These are phyloP conservation scores for Cremastinae sp. DNA, from an alignment of 2,888 invertebrate genomes.

Conservation along the genomic window DNA sequence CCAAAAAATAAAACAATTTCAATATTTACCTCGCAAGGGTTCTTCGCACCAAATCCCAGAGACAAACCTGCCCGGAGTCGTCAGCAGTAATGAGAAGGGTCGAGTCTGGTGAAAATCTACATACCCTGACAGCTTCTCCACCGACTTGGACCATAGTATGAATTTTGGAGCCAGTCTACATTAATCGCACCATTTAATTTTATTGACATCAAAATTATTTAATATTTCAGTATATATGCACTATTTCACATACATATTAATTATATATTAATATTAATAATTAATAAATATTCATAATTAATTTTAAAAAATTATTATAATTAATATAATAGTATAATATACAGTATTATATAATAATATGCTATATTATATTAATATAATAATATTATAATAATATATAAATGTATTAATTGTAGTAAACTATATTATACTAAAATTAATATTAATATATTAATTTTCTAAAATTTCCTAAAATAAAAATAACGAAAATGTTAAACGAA, in stretches of 20 bases:
- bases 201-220: neutral
- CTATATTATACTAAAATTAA: too few relatives aligned
- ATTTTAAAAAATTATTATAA: too few relatives aligned
- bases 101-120: conserved; percentile 86
- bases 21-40: conserved; percentile 83
- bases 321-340: too few relatives aligned
- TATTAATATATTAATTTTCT: too few relatives aligned
- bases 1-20: neutral
- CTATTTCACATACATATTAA: neutral
- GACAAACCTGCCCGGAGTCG: conserved; percentile 86
- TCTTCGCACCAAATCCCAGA: conserved; percentile 86
- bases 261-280: too few relatives aligned
- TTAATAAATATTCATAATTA: too few relatives aligned
- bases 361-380: too few relatives aligned
- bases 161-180: conserved; percentile 83
- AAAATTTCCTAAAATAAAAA: too few relatives aligned
- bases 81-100: conserved; percentile 86
- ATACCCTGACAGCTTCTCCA: conserved; percentile 85
- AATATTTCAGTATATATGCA: neutral
- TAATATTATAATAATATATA: too few relatives aligned
- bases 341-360: too few relatives aligned
- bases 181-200: conserved; percentile 24
- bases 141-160: conserved; percentile 86
- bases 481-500: too few relatives aligned
- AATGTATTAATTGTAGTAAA: too few relatives aligned